Evolutionary conservation across 2,888 invertebrate genomes (phyloP), one percentile per base, ranked within the genome.

Genomic region (Emmelina monodactyla): DNA sequence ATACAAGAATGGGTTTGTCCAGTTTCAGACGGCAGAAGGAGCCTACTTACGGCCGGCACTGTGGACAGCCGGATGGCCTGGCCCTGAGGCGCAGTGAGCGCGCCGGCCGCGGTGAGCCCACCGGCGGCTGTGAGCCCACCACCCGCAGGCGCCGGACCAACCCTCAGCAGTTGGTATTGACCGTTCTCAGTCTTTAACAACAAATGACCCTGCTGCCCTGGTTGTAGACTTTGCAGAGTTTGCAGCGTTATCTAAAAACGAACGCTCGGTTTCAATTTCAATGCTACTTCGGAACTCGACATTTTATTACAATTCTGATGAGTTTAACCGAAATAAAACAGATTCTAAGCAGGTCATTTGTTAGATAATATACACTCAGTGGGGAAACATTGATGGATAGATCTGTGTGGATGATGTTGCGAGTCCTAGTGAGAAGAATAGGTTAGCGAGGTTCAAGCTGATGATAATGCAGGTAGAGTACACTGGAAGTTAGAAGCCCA

Each of bases 171-270:
- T 76, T 97, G 95, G 78, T 91, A 92, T 73, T 94, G 94, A 61
- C 97, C 97, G 83, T 92, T 95, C 82, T 97, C 97, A 62, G 96
- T 97, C 85, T 95, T 96, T 70, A 97, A 85, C 65, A 97, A 85
- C 69, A 97, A 85, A 73, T 85, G 85, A 68, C 94, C 92, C 73
- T 91, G 92, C 70, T 93, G 91, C 65, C 92, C 90, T 50, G 91
- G 88, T 80, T 91, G 93, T 49, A 92, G 84, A 64, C 89, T 88
- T 72, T 91, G 91, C 58, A 94, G 84, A 62, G 92, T 85, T 83
- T 92, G 92, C 75, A 94, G 84, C 58, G 94, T 93, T 81, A 93
- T 89, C 88, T 91, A 87, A 83, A 84, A 73, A 72, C 64, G 58
- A 70, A 70, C 60, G 63, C 68, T 58, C 61, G 40, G 49, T 62